Conservation (phyloP, 2,797 vertebrate genomes). For the Craterocephalus amniculus region DNA sequence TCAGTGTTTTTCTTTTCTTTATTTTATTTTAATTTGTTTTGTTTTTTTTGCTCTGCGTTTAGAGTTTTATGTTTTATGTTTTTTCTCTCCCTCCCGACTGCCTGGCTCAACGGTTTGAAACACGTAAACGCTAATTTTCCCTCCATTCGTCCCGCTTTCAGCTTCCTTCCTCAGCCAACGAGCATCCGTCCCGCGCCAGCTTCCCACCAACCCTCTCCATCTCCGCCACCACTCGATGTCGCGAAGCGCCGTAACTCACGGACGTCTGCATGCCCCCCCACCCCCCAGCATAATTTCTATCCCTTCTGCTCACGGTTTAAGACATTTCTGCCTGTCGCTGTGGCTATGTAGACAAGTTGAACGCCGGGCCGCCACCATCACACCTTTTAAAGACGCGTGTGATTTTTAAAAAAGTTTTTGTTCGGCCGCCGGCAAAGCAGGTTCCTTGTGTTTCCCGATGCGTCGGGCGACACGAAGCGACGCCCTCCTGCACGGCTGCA, state of each 20-base stretch:
- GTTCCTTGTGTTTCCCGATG: too few relatives aligned
- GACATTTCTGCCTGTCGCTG: conserved; percentile 34
- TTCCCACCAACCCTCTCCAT: neutral
- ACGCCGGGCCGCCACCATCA: conserved; percentile 14
- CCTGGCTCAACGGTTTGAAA: conserved; percentile 86
- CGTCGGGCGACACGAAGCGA: too few relatives aligned
- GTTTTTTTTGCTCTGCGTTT: conserved; percentile 70
- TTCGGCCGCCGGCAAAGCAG: too few relatives aligned
- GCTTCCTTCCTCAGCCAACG: conserved; percentile 10
- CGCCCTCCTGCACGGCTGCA: conserved; percentile 40
- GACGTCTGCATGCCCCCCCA: neutral
- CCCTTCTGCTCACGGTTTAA: too few relatives aligned
- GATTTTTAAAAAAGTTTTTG: too few relatives aligned
- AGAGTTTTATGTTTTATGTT: conserved; percentile 38
- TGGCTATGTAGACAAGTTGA: conserved; percentile 4
- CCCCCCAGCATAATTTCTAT: too few relatives aligned
- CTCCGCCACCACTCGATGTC: too few relatives aligned
- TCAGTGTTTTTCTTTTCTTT: too few relatives aligned
- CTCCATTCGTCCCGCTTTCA: neutral
- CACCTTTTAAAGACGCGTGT: too few relatives aligned
- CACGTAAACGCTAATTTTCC: conserved; percentile 40
- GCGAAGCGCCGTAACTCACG: too few relatives aligned
- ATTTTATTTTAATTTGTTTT: too few relatives aligned
- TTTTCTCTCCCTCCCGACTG: conserved; percentile 52
- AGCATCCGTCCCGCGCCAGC: conserved; percentile 61